phyloP scores from a whole-genome alignment of 2,797 vertebrate species.

The Eurystomus glaucurus region DNA sequence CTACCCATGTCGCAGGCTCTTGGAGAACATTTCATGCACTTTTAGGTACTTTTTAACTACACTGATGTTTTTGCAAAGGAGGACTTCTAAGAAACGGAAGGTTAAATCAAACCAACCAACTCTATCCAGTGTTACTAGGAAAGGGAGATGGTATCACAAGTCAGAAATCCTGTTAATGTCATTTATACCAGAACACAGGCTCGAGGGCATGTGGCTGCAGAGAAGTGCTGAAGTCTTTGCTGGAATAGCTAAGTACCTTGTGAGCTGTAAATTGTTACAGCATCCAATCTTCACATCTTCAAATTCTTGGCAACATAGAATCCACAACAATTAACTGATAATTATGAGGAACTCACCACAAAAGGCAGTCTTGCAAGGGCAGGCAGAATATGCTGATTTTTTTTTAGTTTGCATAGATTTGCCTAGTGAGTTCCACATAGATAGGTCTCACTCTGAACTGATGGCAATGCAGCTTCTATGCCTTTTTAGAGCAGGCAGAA shows the following conservation, averaged over 20 bases:
- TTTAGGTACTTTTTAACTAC: neutral
- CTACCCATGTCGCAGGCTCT: neutral
- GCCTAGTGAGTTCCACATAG: neutral
- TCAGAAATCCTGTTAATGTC: neutral
- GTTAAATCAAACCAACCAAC: neutral
- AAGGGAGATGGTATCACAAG: neutral
- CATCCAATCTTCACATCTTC: conserved; percentile 29
- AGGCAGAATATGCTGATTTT: conserved; percentile 46
- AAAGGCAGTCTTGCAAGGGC: conserved; percentile 32
- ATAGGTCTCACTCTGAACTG: neutral
- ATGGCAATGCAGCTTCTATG: neutral
- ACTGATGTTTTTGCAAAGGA: neutral
- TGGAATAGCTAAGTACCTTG: neutral
- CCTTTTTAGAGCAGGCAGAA: neutral
- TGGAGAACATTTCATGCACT: neutral
- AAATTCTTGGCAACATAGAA: conserved; percentile 19
- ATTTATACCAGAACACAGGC: neutral
- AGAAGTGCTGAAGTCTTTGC: neutral
- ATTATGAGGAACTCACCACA: conserved; percentile 45
- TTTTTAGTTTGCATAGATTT: conserved; percentile 16
- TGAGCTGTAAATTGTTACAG: neutral
- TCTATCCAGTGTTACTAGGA: neutral
- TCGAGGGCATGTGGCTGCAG: neutral
- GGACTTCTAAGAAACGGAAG: neutral
- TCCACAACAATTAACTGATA: conserved; percentile 28